phyloP scores from a whole-genome alignment of 2,888 invertebrate genomes.

The Emmelina monodactyla region DNA sequence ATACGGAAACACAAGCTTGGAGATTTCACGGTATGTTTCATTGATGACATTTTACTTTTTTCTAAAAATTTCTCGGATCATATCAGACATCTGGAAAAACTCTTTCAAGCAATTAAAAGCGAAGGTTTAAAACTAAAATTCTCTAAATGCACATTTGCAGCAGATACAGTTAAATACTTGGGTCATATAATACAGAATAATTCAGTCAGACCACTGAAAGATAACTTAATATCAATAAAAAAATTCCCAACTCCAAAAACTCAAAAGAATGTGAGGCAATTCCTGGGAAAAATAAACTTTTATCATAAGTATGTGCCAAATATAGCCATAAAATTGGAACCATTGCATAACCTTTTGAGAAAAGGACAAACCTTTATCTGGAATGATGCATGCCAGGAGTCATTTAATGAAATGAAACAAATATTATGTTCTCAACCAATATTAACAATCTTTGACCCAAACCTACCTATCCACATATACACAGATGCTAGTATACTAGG shows the following conservation, averaged over 20 bases:
- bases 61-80: slow-evolving; percentile 1
- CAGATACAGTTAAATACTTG: slow-evolving; percentile 2
- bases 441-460: slow-evolving; percentile 8
- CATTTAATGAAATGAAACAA: slow-evolving; percentile 6
- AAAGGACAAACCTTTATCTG: slow-evolving; percentile 6
- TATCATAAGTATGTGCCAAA: slow-evolving; percentile 3
- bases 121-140: slow-evolving; percentile 9
- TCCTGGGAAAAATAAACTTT: slow-evolving; percentile 1
- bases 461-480: slow-evolving; percentile 6
- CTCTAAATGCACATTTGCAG: slow-evolving; percentile 6
- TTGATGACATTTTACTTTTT: slow-evolving; percentile 2
- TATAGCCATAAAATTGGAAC: slow-evolving; percentile 6
- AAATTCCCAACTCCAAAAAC: slow-evolving; percentile 2
- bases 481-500: slow-evolving; percentile 5
- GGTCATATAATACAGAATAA: slow-evolving; percentile 7
- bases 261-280: slow-evolving; percentile 8
- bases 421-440: slow-evolving; percentile 8
- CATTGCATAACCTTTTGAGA: slow-evolving; percentile 6
- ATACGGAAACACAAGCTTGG: slow-evolving; percentile 7
- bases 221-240: background rate
- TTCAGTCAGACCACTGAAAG: slow-evolving; percentile 2
- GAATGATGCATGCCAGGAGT: slow-evolving; percentile 4
- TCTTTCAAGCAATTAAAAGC: slow-evolving; percentile 12
- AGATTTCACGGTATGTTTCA: slow-evolving; percentile 5
- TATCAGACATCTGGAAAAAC: slow-evolving; percentile 5